Evolutionary conservation across 2,113 vertebrate genomes (phyloP).

Genomic region (Oreochromis aureus): DNA sequence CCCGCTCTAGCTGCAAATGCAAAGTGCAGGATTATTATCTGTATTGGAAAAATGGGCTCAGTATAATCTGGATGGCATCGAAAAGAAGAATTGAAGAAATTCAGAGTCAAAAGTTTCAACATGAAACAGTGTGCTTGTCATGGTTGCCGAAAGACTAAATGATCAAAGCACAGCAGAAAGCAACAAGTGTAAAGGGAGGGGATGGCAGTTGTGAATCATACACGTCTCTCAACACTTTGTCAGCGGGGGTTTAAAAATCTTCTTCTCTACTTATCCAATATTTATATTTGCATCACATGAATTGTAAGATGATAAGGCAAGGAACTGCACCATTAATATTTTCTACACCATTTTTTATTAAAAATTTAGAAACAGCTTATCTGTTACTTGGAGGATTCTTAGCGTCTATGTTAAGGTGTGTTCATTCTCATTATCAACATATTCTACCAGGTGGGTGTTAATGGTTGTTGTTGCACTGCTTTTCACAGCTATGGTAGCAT

Average conservation of each 20-base stretch:
- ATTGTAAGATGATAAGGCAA: conserved; percentile 1
- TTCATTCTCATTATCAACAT: background rate
- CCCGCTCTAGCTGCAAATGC: background rate
- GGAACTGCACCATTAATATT: background rate
- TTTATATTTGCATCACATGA: background rate
- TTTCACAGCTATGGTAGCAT: background rate
- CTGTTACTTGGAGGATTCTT: background rate
- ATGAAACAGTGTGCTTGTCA: conserved; percentile 10
- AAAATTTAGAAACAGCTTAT: background rate
- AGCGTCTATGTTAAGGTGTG: background rate
- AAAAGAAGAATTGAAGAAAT: background rate
- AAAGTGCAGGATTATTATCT: background rate
- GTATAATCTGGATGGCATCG: background rate
- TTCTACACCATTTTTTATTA: background rate
- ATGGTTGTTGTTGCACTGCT: background rate
- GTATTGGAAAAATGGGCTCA: background rate
- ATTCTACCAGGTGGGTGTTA: background rate
- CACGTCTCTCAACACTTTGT: conserved; percentile 9
- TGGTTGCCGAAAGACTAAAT: conserved; percentile 14
- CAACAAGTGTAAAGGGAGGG: conserved; percentile 18
- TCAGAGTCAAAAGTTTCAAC: conserved; percentile 10
- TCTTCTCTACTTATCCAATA: conserved; percentile 2
- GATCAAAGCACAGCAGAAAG: conserved; percentile 37
- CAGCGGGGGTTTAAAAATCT: conserved; percentile 21
- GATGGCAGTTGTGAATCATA: conserved; percentile 6